A percentile compares a stretch with the other conserved stretches of the same genome.
Conservation (phyloP, 1,140 invertebrate species). For the Brachystomella parvula region DNA sequence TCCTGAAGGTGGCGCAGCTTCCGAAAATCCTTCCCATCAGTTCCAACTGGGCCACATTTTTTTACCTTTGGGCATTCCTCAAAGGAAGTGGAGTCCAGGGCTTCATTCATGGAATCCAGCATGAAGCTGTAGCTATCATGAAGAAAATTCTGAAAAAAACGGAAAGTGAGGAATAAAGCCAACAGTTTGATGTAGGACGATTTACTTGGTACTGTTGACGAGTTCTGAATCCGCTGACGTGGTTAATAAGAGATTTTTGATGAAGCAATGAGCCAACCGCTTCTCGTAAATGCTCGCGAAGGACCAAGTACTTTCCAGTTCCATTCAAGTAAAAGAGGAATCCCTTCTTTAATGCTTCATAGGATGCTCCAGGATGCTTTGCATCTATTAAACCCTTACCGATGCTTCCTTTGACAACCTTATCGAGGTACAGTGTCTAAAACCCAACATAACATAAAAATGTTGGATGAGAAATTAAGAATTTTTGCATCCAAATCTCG, state of each 20-base stretch:
- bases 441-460: background rate
- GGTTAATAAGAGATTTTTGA: background rate
- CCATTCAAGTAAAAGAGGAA: background rate
- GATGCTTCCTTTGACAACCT: background rate
- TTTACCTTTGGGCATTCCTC: background rate
- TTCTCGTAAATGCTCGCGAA: background rate
- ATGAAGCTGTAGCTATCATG: slow-evolving; percentile 30
- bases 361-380: slow-evolving; percentile 2
- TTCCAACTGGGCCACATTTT: background rate
- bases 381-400: background rate
- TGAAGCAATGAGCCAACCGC: background rate
- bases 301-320: background rate
- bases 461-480: background rate
- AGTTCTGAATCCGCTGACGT: background rate
- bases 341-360: background rate
- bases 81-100: slow-evolving; percentile 7
- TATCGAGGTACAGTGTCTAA: background rate
- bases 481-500: background rate
- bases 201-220: background rate
- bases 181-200: background rate
- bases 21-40: background rate
- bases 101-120: slow-evolving; percentile 25
- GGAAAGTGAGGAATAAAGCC: background rate
- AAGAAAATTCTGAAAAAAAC: background rate
- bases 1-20: slow-evolving; percentile 4